Evolutionary conservation across 1,140 invertebrate genomes (phyloP), one percentile per base, ranked within the genome.

Genomic region (Sinonovacula constricta): DNA sequence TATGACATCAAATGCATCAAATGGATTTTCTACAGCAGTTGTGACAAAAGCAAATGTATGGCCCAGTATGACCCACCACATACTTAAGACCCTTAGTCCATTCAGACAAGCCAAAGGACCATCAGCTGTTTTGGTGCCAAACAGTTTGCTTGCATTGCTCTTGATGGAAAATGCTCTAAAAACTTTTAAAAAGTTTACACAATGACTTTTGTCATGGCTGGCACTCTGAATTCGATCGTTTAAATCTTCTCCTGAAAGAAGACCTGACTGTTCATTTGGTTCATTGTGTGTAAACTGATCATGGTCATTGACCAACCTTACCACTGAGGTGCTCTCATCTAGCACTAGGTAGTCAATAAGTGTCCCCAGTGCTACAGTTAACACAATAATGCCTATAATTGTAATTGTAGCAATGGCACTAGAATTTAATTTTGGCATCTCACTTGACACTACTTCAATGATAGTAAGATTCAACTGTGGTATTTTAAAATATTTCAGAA

Each of bases 1-100:
- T 14, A 80, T 2, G 5, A 80, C 18, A 31, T 56, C 39, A 3
- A n/a, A 30, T 22, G 67, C 60, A 14, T 81, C 65, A 10, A 80
- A 2, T 15, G 53, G 0, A 74, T 85, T 83, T 53, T 83, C 80
- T 18, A 56, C 10, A 56, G 72, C 3, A 10, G 12, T n/a, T 24
- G 57, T 28, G 1, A 39, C 30, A 78, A 88, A 88, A 30, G 67
- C 80, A 76, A 72, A 86, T 2, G 96, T 96, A 89, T 98, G 97
- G 0, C 96, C 96, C 2, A 97, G 93, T 54, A 98, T 96, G 0
- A 98, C 95, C 97, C 97, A 98, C 26, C 94, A 94, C 95, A 97
- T 97, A 81, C 95, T 96, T 49, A 97, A 93, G 0, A 95, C 94
- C 3, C 87, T 75, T 26, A 89, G 80, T 26, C 88, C 85, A 76